A percentile compares a stretch with the other conserved stretches of the same genome.
These are phyloP conservation scores for Pluvianellus socialis DNA, from an alignment of 2,113 vertebrate species.

Conservation along the genomic window DNA sequence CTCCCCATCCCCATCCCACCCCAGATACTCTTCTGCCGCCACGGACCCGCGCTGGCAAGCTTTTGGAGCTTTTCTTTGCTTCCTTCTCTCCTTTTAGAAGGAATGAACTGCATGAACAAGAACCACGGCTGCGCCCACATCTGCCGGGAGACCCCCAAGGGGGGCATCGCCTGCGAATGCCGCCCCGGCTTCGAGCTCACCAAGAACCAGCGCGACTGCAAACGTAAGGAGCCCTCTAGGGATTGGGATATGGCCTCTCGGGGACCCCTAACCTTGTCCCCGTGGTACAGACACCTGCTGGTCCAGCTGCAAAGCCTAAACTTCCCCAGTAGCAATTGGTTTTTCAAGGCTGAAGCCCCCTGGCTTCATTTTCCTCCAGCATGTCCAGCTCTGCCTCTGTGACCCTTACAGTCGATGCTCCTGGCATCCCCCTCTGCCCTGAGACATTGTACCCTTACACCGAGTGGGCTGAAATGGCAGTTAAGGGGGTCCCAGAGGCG, in stretches of 20 bases:
- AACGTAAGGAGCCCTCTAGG: conserved; percentile 79
- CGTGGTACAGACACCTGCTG: neutral
- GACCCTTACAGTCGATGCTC: neutral
- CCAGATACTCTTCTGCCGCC: accelerated
- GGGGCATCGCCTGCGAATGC: conserved; percentile 94
- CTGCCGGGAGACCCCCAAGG: conserved; percentile 93
- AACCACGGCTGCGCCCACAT: conserved; percentile 98
- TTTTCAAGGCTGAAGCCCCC: neutral
- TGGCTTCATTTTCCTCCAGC: too few relatives aligned
- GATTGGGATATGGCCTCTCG: accelerated
- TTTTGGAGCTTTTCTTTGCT: neutral
- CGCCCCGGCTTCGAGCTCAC: conserved; percentile 97
- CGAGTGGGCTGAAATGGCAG: neutral
- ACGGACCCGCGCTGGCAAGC: neutral
- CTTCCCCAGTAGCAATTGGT: accelerated
- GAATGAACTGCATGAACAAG: conserved; percentile 97
- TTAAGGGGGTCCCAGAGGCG: neutral
- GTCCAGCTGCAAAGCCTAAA: neutral
- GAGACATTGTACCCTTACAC: neutral
- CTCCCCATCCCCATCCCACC: neutral
- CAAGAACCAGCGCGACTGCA: conserved; percentile 95
- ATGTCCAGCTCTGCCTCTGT: neutral
- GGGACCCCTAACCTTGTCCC: neutral
- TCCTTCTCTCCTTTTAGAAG: conserved; percentile 77
- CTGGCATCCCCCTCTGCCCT: neutral